phyloP scores from a whole-genome alignment of 2,797 vertebrate genomes.

The Poeciliopsis paucimaculata region DNA sequence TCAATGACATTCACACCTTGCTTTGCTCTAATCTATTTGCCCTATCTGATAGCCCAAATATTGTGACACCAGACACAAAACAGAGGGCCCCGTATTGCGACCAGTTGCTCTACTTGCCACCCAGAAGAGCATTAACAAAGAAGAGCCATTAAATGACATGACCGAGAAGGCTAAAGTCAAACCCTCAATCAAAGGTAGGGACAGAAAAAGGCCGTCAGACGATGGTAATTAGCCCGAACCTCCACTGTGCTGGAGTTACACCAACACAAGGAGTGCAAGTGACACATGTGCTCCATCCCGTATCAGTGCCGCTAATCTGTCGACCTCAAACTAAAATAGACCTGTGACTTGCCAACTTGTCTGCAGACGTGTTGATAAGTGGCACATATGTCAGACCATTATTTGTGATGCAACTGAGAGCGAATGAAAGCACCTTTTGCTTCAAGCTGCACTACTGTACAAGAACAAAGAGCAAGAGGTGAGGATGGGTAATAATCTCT shows the following conservation, averaged over 20 bases:
- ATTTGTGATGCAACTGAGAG: constrained; percentile 75
- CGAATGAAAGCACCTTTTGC: constrained; percentile 38
- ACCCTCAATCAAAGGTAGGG: constrained; percentile 63
- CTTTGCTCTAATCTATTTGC: constrained; percentile 77
- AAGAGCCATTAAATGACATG: constrained; percentile 44
- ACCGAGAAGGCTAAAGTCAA: constrained; percentile 70
- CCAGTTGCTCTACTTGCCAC: constrained; percentile 50
- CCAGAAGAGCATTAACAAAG: constrained; percentile 58
- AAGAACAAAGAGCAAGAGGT: constrained; percentile 74
- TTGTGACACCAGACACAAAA: constrained; percentile 79
- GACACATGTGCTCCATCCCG: constrained; percentile 68
- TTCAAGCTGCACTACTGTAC: constrained; percentile 54
- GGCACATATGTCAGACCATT: constrained; percentile 77
- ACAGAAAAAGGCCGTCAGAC: constrained; percentile 67
- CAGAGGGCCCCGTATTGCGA: constrained; percentile 62
- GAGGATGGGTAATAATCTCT: constrained; percentile 76
- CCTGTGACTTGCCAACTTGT: constrained; percentile 78
- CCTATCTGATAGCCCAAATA: constrained; percentile 78
- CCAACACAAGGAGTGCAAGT: constrained; percentile 65
- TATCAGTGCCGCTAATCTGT: constrained; percentile 76
- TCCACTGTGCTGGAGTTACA: constrained; percentile 68
- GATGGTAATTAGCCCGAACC: constrained; percentile 73
- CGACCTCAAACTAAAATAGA: constrained; percentile 81
- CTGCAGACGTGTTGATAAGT: constrained; percentile 84
- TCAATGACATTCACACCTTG: constrained; percentile 77